Evolutionary conservation across 2,113 vertebrate genomes (phyloP), one percentile per base, ranked within the genome.

Genomic region (Chionomys nivalis): DNA sequence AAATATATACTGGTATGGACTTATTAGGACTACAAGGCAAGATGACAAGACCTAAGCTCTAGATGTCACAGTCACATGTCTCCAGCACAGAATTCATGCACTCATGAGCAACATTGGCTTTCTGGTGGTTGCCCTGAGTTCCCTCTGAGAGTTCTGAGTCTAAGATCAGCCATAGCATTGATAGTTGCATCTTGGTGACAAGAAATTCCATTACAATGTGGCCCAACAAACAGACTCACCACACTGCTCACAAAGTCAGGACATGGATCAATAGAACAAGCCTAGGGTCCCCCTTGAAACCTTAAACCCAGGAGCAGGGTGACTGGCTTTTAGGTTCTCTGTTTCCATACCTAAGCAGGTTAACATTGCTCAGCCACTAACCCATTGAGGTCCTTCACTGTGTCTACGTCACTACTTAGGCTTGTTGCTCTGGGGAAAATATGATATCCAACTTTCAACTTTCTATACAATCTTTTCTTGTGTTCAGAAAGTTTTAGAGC

Each of bases 401-500:
- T 16, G 47, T 52, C 72, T 75, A 21, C 6, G 19, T 58, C 58
- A 66, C 55, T 87, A 16, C 75, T 81, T 65, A 75, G 6, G 52
- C 5, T 31, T 3, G n/a, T 23, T 70, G 39, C 58, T 83, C 81
- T 63, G 0, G 24, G 36, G 33, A 66, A 90, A 72, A 58, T 49
- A 16, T 63, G 24, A 36, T 39, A 77, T 75, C 31, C 77, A 91
- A 47, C 33, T 55, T 49, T 65, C 72, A 91, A 47, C 33, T 55
- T 49, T 65, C 33, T 19, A 33, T 2, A 19, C 21, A 36, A 16
- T 72, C 16, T 87, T 96, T 83, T 33, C 31, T 63, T 21, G 44
- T 24, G 33, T 73, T 47, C 68, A 75, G 28, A 79, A 92, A 96
- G 44, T 78, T 24, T 61, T 88, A 95, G 52, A 55, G 13, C 61